A percentile compares a stretch with the other conserved stretches of the same genome.
Evolutionary conservation across 2,797 vertebrate genomes (phyloP).

Genomic region (Heliangelus exortis): DNA sequence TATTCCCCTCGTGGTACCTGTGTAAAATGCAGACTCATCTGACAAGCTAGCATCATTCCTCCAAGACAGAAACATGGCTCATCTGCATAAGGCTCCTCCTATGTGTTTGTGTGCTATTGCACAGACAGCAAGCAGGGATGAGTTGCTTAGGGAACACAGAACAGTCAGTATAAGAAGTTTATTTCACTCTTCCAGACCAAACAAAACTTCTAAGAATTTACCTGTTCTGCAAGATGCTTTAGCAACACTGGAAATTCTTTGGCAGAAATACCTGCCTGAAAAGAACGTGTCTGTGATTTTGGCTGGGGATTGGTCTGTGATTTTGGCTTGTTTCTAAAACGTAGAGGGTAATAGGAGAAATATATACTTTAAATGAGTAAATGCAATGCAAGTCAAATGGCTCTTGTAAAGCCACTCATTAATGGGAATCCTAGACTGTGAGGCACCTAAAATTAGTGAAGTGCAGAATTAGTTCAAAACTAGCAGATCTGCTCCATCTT

Average conservation of each 20-base stretch:
- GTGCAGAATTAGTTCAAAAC: slow-evolving; percentile 42
- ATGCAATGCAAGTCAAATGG: neutral
- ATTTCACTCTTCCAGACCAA: neutral
- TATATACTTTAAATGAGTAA: neutral
- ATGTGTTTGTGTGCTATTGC: neutral
- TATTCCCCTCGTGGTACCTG: fast-evolving
- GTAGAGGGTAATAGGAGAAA: neutral
- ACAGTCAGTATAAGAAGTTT: neutral
- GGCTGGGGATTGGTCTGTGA: neutral
- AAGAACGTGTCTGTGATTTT: neutral
- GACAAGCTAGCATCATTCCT: neutral
- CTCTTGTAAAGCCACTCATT: slow-evolving; percentile 20
- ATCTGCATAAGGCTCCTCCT: neutral
- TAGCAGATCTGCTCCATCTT: slow-evolving; percentile 20
- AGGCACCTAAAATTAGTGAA: slow-evolving; percentile 54
- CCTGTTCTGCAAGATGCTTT: neutral
- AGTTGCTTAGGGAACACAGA: neutral
- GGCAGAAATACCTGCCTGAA: neutral
- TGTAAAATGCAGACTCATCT: neutral
- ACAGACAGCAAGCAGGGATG: neutral
- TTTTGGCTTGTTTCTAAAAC: neutral
- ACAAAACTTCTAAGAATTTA: neutral
- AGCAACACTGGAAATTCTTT: neutral
- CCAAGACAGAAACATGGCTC: neutral
- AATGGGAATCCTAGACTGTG: slow-evolving; percentile 29